phyloP scores from a whole-genome alignment of 2,113 vertebrate species.

The Protobothrops flavoviridis region DNA sequence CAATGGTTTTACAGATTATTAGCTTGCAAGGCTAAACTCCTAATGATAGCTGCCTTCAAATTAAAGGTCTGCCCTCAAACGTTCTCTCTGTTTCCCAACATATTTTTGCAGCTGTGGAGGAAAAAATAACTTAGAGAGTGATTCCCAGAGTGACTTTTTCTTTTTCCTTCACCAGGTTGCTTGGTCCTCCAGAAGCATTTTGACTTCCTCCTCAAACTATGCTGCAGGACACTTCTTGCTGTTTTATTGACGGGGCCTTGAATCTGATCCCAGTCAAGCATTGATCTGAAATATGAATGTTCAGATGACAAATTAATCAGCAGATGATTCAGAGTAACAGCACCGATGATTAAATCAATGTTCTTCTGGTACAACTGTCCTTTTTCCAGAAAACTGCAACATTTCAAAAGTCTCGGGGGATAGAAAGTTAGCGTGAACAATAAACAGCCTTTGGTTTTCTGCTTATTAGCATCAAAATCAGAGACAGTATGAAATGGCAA shows the following conservation, averaged over 20 bases:
- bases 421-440: too few species aligned
- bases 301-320: too few species aligned
- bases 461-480: not conserved
- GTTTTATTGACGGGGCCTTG: not conserved
- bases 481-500: not conserved
- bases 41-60: not conserved
- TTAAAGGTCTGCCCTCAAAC: not conserved
- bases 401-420: too few species aligned
- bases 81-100: slow-evolving; percentile 8
- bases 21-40: not conserved
- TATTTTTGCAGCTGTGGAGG: not conserved
- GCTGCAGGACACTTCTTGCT: not conserved
- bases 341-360: too few species aligned
- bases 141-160: not conserved
- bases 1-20: slow-evolving; percentile 1
- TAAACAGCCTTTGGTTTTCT: not conserved
- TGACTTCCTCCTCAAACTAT: not conserved
- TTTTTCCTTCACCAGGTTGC: not conserved
- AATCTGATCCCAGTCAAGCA: not conserved
- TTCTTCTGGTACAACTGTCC: too few species aligned
- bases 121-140: not conserved
- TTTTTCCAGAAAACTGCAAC: too few species aligned
- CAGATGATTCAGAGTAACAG: too few species aligned
- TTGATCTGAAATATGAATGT: too few species aligned
- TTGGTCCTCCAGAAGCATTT: not conserved